phyloP scores from a whole-genome alignment of 2,888 invertebrate species.

The Balanococcus diminutus region DNA sequence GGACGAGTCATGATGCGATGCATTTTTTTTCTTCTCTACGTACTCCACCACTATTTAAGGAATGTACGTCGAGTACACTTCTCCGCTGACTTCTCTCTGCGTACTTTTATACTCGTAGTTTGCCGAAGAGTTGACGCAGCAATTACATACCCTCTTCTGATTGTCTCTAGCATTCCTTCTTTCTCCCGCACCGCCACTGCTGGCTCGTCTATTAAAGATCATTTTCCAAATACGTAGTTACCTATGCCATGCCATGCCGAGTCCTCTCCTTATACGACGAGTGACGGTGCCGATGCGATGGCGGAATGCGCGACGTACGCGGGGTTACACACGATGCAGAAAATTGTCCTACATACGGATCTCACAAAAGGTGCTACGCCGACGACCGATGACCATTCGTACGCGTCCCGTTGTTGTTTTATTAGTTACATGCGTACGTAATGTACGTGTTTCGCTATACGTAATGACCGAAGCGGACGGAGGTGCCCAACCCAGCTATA shows the following conservation, averaged over 20 bases:
- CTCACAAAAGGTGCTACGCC: not conserved
- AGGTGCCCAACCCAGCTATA: too few relatives aligned
- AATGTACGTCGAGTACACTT: not conserved
- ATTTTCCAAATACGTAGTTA: constrained; percentile 31
- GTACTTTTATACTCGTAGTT: not conserved
- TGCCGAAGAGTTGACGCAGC: not conserved
- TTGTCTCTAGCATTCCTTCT: too few relatives aligned
- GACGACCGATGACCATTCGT: not conserved
- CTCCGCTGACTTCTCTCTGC: not conserved
- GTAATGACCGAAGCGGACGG: too few relatives aligned
- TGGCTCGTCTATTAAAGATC: not conserved
- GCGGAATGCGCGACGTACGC: too few relatives aligned
- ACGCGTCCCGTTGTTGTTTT: not conserved
- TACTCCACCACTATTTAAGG: not conserved
- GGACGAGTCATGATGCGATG: not conserved
- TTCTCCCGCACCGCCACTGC: not conserved
- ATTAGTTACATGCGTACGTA: too few relatives aligned
- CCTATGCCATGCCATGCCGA: too few relatives aligned
- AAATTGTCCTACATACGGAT: not conserved
- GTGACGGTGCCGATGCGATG: too few relatives aligned
- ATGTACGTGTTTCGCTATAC: too few relatives aligned
- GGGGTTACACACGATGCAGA: not conserved
- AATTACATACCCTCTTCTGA: too few relatives aligned
- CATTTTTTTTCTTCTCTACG: not conserved
- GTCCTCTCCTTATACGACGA: not conserved